Base-by-base conservation (phyloP, 1,140 invertebrate genomes). In the Plectrocnemia conspersa region DNA sequence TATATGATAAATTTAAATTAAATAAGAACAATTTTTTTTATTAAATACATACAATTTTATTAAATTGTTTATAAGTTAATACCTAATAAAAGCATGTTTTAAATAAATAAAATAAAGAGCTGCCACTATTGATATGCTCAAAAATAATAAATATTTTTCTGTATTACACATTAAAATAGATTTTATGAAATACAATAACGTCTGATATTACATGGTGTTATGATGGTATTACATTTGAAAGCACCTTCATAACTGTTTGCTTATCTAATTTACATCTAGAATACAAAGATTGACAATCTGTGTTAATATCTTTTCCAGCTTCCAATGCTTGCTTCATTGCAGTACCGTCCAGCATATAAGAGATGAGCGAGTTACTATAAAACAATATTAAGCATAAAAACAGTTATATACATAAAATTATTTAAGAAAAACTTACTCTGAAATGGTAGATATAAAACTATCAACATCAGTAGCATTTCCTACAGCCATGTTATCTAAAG, bases 271-370 rank as follows among this genome's bases (percentile, higher is more conserved):
- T 79, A 63, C 84, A 86, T 61, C 81, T 79, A 1, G 74, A 64
- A 58, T 81, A 84, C 0, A 79, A 65, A 3, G 67, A 64, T 24
- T 79, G 73, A 58, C 84, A 86, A 52, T 80, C 75, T n/a, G 76
- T 71, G 59, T 81, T 77, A 7, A 73, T 58, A 15, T 76, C 73
- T 54, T 77, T 77, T 1, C 86, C 88, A 11, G 80, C 75, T 32
- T 85, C 79, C 13, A 89, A 70, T 0, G 87, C 88, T 59, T 87
- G 81, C 65, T 86, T 85, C 21, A 90, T 79, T 1, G 83, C 79
- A 0, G 86, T 88, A 0, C 87, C 87, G 61, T 86, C 83, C 24
- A 88, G 66, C 59, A 88, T 79, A 3, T 84, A 83, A 1, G 80
- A 79, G 10, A 89, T 76, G 10, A 89, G 63, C 1, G 83, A 77